Conservation (phyloP, 2,888 invertebrate genomes). For the Mythimna lalbum region DNA sequence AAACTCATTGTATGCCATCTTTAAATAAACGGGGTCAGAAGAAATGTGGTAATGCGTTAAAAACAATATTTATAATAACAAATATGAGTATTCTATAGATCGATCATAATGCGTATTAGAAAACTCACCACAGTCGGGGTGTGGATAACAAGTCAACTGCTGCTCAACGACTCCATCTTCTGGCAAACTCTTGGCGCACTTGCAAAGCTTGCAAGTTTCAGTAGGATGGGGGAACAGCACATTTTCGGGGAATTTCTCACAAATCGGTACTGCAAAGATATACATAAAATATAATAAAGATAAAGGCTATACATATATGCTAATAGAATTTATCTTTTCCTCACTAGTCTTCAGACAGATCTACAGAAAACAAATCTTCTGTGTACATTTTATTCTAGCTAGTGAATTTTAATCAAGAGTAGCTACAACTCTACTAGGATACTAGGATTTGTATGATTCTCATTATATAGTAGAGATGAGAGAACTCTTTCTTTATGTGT, state of each 20-base stretch:
- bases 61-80: background rate
- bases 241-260: conserved; percentile 74
- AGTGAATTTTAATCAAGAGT: background rate
- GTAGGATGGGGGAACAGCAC: conserved; percentile 78
- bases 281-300: too few relatives aligned
- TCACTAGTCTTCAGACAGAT: too few relatives aligned
- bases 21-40: background rate
- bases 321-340: background rate
- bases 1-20: too few relatives aligned
- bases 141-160: conserved; percentile 72
- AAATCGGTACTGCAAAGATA: conserved; percentile 72
- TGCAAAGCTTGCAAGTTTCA: conserved; percentile 75
- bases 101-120: too few relatives aligned
- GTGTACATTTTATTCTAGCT: background rate
- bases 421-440: too few relatives aligned
- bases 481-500: background rate
- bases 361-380: background rate
- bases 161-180: conserved; percentile 60
- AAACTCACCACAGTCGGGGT: conserved; percentile 74
- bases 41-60: background rate
- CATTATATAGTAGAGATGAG: background rate
- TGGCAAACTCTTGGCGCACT: conserved; percentile 67
- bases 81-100: background rate
- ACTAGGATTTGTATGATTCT: background rate
- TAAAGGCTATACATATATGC: background rate